These are phyloP conservation scores for Apus apus DNA, from an alignment of 2,113 vertebrate species.

Conservation along the genomic window DNA sequence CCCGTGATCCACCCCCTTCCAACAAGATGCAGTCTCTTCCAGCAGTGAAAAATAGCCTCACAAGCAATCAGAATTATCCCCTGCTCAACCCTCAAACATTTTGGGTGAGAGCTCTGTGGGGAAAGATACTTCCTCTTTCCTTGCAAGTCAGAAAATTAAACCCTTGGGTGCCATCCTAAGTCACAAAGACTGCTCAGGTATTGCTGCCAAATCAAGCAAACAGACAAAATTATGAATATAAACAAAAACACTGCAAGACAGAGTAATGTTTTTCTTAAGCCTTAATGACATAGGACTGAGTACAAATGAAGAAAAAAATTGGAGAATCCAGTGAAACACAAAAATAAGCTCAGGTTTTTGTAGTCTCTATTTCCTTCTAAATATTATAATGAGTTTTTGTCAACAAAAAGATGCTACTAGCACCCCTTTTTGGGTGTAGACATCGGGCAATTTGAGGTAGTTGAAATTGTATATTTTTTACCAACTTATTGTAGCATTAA, in stretches of 20 bases:
- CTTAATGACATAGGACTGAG: background rate
- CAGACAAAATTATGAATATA: background rate
- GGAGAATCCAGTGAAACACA: background rate
- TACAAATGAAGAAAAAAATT: background rate
- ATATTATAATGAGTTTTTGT: background rate
- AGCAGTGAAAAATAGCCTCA: background rate
- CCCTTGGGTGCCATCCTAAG: background rate
- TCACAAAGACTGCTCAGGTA: background rate
- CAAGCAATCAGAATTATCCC: background rate
- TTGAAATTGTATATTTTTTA: background rate
- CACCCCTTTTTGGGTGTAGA: background rate
- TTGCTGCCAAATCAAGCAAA: background rate
- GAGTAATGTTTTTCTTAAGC: background rate
- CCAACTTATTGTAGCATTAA: background rate
- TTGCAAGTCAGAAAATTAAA: background rate
- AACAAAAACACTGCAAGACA: background rate
- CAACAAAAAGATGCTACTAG: background rate
- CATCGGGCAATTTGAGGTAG: background rate
- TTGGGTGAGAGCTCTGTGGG: background rate
- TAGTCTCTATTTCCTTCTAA: background rate
- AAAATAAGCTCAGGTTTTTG: background rate
- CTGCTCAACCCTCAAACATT: background rate
- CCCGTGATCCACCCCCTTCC: background rate
- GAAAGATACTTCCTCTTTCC: background rate
- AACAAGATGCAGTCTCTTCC: background rate